These are phyloP conservation scores for Xylota segnis DNA, from an alignment of 2,888 invertebrate species.

Conservation along the genomic window DNA sequence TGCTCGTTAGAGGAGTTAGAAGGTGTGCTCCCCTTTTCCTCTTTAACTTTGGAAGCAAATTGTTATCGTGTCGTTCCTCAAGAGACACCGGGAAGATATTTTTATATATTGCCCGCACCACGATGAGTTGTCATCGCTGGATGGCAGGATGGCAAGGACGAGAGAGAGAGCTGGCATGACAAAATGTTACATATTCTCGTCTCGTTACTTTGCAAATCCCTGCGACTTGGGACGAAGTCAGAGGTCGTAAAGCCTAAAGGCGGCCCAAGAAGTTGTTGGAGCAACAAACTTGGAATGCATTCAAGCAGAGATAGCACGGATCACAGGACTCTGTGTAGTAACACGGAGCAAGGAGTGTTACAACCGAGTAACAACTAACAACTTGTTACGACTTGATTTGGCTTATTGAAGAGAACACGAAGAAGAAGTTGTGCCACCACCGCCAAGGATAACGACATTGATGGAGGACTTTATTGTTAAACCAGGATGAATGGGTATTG, in stretches of 20 bases:
- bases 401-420: slow-evolving; percentile 69
- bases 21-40: slow-evolving; percentile 7
- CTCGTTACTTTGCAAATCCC: slow-evolving; percentile 59
- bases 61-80: slow-evolving; percentile 57
- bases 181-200: slow-evolving; percentile 56
- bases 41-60: slow-evolving; percentile 52
- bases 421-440: slow-evolving; percentile 41
- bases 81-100: slow-evolving; percentile 29
- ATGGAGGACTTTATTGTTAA: slow-evolving; percentile 57
- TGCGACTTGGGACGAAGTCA: slow-evolving; percentile 28
- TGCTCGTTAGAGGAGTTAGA: slow-evolving; percentile 53
- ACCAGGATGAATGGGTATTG: slow-evolving; percentile 46
- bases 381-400: slow-evolving; percentile 71
- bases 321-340: slow-evolving; percentile 1
- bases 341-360: slow-evolving; percentile 13
- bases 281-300: slow-evolving; percentile 54
- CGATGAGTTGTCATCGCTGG: slow-evolving; percentile 56
- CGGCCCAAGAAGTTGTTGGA: slow-evolving; percentile 54
- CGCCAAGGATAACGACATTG: slow-evolving; percentile 61
- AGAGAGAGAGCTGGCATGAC: slow-evolving; percentile 34
- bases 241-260: slow-evolving; percentile 67
- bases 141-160: neutral
- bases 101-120: neutral
- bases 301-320: slow-evolving; percentile 19
- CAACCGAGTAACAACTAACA: slow-evolving; percentile 41